These are phyloP conservation scores for Parazoanthus darwini DNA, from an alignment of 92 coral and sea anemone genomes.

Conservation along the genomic window DNA sequence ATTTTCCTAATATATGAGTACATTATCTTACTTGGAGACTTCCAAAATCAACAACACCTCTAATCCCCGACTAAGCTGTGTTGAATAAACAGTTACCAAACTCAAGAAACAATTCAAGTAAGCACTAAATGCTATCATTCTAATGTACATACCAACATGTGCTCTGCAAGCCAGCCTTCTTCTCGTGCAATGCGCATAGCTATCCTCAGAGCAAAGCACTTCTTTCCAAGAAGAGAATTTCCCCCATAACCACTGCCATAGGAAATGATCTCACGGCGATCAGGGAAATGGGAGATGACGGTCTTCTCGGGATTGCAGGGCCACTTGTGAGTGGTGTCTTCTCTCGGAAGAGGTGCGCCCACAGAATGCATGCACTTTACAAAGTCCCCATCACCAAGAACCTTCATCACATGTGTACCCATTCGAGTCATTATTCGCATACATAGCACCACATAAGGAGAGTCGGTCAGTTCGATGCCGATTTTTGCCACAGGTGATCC, in stretches of 20 bases:
- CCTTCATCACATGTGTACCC: conserved; percentile 77
- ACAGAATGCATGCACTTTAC: conserved; percentile 88
- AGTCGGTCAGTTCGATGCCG: conserved; percentile 88
- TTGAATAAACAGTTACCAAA: too few relatives aligned
- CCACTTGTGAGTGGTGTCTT: conserved; percentile 67
- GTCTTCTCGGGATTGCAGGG: conserved; percentile 87
- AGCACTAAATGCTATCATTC: too few relatives aligned
- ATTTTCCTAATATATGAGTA: too few relatives aligned
- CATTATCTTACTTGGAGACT: too few relatives aligned
- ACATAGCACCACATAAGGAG: conserved; percentile 82
- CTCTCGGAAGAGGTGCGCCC: conserved; percentile 76
- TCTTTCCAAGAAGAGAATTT: conserved; percentile 88
- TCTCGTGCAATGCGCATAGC: conserved; percentile 76
- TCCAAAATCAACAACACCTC: too few relatives aligned
- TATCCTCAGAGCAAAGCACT: conserved; percentile 90
- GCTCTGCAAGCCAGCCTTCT: conserved; percentile 94
- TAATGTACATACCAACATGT: conserved; percentile 88
- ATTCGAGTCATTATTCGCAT: conserved; percentile 90
- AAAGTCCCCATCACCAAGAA: conserved; percentile 71
- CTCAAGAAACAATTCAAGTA: too few relatives aligned
- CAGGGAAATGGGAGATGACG: conserved; percentile 81
- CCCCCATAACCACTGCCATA: conserved; percentile 95
- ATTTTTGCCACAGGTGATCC: conserved; percentile 88
- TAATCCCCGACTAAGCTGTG: too few relatives aligned
- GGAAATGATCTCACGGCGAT: conserved; percentile 73